Conservation (phyloP, 1,140 invertebrate genomes). For the Hypothenemus hampei region DNA sequence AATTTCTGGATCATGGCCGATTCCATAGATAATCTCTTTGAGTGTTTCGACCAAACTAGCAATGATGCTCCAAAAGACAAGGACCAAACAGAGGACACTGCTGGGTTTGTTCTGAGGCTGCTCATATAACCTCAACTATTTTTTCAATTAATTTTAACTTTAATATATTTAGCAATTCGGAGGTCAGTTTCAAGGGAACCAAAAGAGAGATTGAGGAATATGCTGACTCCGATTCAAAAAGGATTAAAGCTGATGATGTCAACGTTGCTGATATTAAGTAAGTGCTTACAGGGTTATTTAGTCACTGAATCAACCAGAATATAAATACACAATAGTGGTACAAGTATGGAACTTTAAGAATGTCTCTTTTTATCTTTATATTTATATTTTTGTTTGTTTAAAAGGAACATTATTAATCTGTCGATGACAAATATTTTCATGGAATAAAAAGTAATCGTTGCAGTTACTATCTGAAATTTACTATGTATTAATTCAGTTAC, state of each 20-base stretch:
- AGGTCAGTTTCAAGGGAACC: slow-evolving; percentile 3
- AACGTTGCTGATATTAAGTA: slow-evolving; percentile 40
- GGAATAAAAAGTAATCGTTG: too few species aligned
- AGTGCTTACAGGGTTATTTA: slow-evolving; percentile 6
- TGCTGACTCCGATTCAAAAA: slow-evolving; percentile 19
- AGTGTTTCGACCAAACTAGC: slow-evolving; percentile 37
- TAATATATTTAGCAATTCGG: slow-evolving; percentile 26
- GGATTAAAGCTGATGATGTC: slow-evolving; percentile 30
- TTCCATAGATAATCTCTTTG: slow-evolving; percentile 42
- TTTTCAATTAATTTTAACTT: too few species aligned
- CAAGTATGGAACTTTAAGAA: not conserved
- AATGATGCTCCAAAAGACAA: slow-evolving; percentile 9
- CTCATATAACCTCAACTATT: slow-evolving; percentile 42
- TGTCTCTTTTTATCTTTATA: too few species aligned
- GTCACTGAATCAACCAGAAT: not conserved
- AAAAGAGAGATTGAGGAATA: slow-evolving; percentile 22
- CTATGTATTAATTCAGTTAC: too few species aligned
- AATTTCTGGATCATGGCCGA: slow-evolving; percentile 34
- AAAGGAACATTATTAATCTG: too few species aligned
- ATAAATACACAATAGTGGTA: not conserved
- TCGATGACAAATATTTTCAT: too few species aligned
- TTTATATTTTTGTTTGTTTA: too few species aligned
- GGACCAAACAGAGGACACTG: slow-evolving; percentile 19
- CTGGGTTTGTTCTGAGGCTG: slow-evolving; percentile 31
- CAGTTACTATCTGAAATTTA: too few species aligned